Evolutionary conservation across 64 coral and sea anemone genomes (phyloP), one percentile per base, ranked within the genome.

Genomic region (Platygyra sinensis): DNA sequence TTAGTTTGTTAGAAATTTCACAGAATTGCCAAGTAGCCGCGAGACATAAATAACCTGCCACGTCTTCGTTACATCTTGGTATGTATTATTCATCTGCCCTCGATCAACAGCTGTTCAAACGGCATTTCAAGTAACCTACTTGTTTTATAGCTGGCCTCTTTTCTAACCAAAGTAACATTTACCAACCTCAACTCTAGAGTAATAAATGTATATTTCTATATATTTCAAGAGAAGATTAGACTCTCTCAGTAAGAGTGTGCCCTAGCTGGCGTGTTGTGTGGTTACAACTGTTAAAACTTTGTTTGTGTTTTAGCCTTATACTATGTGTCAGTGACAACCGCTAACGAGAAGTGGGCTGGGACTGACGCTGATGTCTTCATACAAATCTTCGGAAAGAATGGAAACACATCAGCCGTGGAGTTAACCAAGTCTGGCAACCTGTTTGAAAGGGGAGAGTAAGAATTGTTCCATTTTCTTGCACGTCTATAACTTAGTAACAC

Each of bases 381-480:
- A 25, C 76, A 79, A 57, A 79, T 79, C 76, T 79, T 79, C 25
- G 76, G 76, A 24, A 8, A 55, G 10, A 52, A 55, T 0, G 76
- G 51, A 79, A 52, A 79, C 51, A 79, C 76, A 55, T 54, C 46
- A 15, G 76, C 19, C n/a, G 76, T 79, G 24, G 76, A 79, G 30
- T 55, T 79, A 59, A 79, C 76, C 24, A 79, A 79, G 51, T 54
- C 76, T 52, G 76, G 76, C 22, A 79, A 79, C 49, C 76, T 79
- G 25, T 79, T 79, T 79, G 76, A 79, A 54, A 55, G 76, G 25
- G 76, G 76, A 57, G 24, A 57, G 76, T 79, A 55, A 79, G 49
- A 25, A 28, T 54, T 46, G 7, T 54, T 27, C 54, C 10, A 57
- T 57, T 57, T 57, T 14, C 54, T 57, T 57, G 7, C 15, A 46